Conservation (phyloP, 2,888 invertebrate species). For the Lepetodrilus schrolli region DNA sequence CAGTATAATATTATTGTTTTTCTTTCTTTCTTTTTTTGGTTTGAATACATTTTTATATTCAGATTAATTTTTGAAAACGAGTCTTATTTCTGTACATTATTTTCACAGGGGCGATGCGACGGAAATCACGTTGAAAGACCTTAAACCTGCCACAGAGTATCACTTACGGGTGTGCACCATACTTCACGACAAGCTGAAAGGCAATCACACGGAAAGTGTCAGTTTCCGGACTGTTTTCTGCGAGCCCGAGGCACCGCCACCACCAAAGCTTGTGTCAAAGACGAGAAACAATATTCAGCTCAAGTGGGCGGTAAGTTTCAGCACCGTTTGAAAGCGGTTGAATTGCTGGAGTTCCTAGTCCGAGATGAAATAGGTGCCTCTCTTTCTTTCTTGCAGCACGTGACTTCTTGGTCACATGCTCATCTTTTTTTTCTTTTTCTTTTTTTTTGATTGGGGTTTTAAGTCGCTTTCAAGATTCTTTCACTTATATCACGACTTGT, state of each 20-base stretch:
- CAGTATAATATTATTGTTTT: too few relatives aligned
- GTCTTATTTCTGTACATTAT: too few relatives aligned
- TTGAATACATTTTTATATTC: too few relatives aligned
- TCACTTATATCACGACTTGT: background rate
- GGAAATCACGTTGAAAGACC: constrained; percentile 82
- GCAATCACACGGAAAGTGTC: constrained; percentile 85
- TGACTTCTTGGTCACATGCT: background rate
- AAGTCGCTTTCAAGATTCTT: background rate
- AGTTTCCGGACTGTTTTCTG: constrained; percentile 88
- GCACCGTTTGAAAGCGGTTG: background rate
- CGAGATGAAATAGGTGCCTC: too few relatives aligned
- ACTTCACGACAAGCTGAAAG: constrained; percentile 82
- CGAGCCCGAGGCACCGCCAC: constrained; percentile 83
- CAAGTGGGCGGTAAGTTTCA: constrained; percentile 75
- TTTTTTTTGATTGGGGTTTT: background rate
- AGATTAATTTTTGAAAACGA: too few relatives aligned
- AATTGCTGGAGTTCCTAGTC: background rate
- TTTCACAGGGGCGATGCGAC: constrained; percentile 73
- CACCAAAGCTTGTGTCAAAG: constrained; percentile 83
- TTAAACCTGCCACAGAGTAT: constrained; percentile 91
- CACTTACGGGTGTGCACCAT: constrained; percentile 83
- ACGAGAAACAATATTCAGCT: constrained; percentile 80
- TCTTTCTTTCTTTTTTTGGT: too few relatives aligned
- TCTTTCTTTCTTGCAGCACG: too few relatives aligned
- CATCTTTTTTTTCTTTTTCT: background rate